Evolutionary conservation across 1,140 invertebrate genomes (phyloP).

Genomic region (Patella vulgata): DNA sequence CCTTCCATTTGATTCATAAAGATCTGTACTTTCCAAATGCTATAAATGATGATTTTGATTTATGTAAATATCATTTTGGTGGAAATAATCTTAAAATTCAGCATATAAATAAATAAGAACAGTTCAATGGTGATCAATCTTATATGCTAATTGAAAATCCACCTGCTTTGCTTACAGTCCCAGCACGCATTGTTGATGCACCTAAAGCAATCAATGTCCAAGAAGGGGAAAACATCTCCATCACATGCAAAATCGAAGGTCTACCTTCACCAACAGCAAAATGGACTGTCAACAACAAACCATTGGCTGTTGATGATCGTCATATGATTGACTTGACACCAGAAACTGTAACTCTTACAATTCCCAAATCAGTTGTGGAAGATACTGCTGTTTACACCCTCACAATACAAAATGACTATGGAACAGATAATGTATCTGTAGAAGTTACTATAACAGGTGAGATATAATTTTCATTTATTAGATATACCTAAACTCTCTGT

Average conservation of each 20-base stretch:
- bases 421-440: constrained; percentile 59
- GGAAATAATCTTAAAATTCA: too few species aligned
- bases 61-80: too few species aligned
- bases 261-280: constrained; percentile 43
- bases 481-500: too few species aligned
- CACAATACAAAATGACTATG: constrained; percentile 88
- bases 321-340: constrained; percentile 28
- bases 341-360: constrained; percentile 58
- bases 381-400: constrained; percentile 73
- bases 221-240: constrained; percentile 61
- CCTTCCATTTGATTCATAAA: too few species aligned
- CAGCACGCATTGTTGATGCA: constrained; percentile 30
- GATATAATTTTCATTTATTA: too few species aligned
- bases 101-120: too few species aligned
- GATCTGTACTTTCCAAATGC: too few species aligned
- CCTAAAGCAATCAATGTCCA: constrained; percentile 66
- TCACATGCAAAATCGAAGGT: constrained; percentile 54
- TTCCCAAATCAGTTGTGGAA: constrained; percentile 37
- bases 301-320: constrained; percentile 74
- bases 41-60: too few species aligned
- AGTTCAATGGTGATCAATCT: too few species aligned
- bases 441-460: constrained; percentile 29
- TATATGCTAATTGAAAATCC: too few species aligned
- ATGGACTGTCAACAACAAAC: constrained; percentile 41
- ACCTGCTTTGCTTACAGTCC: constrained; percentile 22